Evolutionary conservation across 1,140 invertebrate species (phyloP), one percentile per base, ranked within the genome.

Genomic region (Augochlora pura): DNA sequence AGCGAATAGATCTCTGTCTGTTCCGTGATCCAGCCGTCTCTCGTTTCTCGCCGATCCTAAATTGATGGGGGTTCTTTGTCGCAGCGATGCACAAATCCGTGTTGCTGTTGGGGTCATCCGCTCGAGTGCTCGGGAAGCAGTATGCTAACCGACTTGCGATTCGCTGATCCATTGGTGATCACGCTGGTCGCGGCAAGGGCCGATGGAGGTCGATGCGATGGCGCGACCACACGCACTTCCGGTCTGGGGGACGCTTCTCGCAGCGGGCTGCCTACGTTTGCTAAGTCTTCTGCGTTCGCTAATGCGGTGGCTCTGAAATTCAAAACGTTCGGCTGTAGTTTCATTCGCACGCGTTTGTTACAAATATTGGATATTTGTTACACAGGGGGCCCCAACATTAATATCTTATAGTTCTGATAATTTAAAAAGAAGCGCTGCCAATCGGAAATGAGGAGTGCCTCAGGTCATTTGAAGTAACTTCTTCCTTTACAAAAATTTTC

Each of bases 121-220:
- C 71, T 81, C 69, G 84, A 86, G 21, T 91, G 87, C n/a, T 93
- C 90, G 42, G 92, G 92, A 25, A 93, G 81, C 63, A 93, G 81
- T 85, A 93, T 93, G 88, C 91, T 92, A 73, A 93, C 92, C 64
- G 92, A 93, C 78, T 93, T 93, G 64, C 92, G 90, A 78, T 82
- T 86, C 46, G 81, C 67, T 2, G 76, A 52, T 23, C 80, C 85
- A 68, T 77, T 87, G n/a, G 57, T 57, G 12, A 63, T 21, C 64
- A 65, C 46, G 80, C 77, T 84, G 25, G 80, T 75, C 16, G 80
- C 57, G 0, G 84, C 80, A 27, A 85, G 71, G 9, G 82, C 82
- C 18, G 86, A 85, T 4, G 83, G 79, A 23, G 88, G 85, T 81
- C 90, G 91, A 81, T 92, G 91, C 0, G 88, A 87, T 12, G 91